phyloP scores from a whole-genome alignment of 2,797 vertebrate genomes.

The Rhabdophis nuchalis region DNA sequence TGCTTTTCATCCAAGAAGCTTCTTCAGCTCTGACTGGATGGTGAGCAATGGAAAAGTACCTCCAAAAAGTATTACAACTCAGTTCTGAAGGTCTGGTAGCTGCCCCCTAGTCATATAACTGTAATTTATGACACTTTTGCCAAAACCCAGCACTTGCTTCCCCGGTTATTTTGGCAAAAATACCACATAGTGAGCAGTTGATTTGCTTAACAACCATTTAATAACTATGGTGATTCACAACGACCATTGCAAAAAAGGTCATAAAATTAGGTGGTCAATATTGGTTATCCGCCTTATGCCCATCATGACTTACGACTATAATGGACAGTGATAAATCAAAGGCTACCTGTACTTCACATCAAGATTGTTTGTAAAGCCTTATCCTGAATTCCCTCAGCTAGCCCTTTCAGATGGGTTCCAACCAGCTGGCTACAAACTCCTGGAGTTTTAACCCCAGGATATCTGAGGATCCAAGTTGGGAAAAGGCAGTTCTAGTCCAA shows the following conservation, averaged over 20 bases:
- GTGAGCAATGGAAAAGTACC: too few relatives aligned
- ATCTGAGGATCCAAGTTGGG: neutral
- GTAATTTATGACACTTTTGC: neutral
- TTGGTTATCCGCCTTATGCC: neutral
- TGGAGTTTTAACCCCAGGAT: neutral
- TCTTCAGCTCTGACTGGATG: too few relatives aligned
- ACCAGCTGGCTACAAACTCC: neutral
- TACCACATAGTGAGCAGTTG: neutral
- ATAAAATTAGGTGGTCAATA: neutral
- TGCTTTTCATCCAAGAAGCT: too few relatives aligned
- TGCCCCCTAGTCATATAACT: neutral
- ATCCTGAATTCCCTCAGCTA: neutral
- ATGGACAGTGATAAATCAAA: neutral
- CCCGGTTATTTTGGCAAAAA: neutral
- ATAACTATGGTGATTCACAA: neutral
- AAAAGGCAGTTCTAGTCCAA: neutral
- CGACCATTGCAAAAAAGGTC: neutral
- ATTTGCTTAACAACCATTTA: neutral
- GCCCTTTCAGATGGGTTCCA: neutral
- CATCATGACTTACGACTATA: neutral
- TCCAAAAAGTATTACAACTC: neutral
- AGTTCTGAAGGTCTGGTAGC: neutral
- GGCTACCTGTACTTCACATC: neutral
- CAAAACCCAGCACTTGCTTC: neutral
- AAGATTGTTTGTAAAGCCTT: neutral